Conservation (phyloP, 2,113 vertebrate genomes). For the Pica pica region DNA sequence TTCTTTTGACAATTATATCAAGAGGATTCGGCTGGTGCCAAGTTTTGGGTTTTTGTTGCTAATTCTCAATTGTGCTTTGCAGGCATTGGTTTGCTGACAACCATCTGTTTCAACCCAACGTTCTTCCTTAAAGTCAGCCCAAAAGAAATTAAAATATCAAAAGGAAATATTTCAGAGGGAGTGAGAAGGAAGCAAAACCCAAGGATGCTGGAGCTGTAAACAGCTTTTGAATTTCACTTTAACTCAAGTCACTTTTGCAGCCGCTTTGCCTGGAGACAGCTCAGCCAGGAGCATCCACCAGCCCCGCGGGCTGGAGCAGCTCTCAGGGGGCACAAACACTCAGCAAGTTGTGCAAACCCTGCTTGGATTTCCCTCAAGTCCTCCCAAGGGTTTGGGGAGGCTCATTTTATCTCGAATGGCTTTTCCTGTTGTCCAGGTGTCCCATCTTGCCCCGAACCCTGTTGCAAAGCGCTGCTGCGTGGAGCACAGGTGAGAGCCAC, state of each 20-base stretch:
- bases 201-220: slow-evolving; percentile 4
- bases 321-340: rapidly evolving
- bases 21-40: slow-evolving; percentile 38
- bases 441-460: rapidly evolving
- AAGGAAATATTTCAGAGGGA: slow-evolving; percentile 47
- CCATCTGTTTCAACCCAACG: slow-evolving; percentile 66
- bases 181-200: background rate
- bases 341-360: rapidly evolving
- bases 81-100: slow-evolving; percentile 61
- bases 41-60: slow-evolving; percentile 54
- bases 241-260: background rate
- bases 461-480: rapidly evolving
- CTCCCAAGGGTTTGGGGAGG: no score
- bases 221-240: background rate
- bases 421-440: background rate
- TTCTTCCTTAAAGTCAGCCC: slow-evolving; percentile 44
- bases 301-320: background rate
- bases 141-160: slow-evolving; percentile 70
- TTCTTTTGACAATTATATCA: slow-evolving; percentile 75
- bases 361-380: rapidly evolving
- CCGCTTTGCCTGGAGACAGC: background rate
- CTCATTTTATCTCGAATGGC: rapidly evolving
- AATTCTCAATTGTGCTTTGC: slow-evolving; percentile 70
- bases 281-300: background rate
- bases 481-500: rapidly evolving